Base-by-base conservation (phyloP, 2,113 vertebrate species). In the Ancistrus triradiatus region DNA sequence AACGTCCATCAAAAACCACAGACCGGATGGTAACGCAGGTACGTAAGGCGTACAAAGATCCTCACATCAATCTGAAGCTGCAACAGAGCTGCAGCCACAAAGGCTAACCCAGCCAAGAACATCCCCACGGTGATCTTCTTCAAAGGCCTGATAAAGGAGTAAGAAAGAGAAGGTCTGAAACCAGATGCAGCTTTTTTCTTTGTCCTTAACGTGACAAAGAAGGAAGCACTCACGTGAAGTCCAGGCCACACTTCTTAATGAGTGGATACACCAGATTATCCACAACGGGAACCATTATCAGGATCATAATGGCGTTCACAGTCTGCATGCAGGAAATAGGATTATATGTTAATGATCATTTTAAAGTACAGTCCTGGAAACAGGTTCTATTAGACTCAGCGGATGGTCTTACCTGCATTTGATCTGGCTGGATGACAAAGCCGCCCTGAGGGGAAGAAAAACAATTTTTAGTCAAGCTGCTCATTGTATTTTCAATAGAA, bases 41-140 rank as follows among this genome's bases (percentile, higher is more conserved):
- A 9, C 15, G 6, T 27, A 15, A 50, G 1, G 24, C 38, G 14
- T 28, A 2, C 49, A 33, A n/a, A 10, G 18, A n/a, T 27, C 49
- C 93, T 93, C 78, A 98, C 95, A 1, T 98, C 94, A 15, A 99
- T 93, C 79, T 93, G 73, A 9, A 94, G 1, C 78, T 99, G 93
- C 35, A 99, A 52, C n/a, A 98, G 27, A 1, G 85, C 91, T 28
- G 96, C 94, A 6, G 72, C 84, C 33, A 97, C 73, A 25, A 98
- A 98, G 1, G 96, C 95, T 21, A 95, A 14, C 11, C 88, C 85
- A 2, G 92, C 94, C 0, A 98, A 22, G 48, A 97, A 77, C 96
- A 99, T 99, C 0, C 96, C 96, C 0, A 95, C 88, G 0, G 93
- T 93, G 52, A 99, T 99, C 79, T 64, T 97, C 81, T 57, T 91